Conservation (phyloP, 2,888 invertebrate species). For the Lissonota sp. region DNA sequence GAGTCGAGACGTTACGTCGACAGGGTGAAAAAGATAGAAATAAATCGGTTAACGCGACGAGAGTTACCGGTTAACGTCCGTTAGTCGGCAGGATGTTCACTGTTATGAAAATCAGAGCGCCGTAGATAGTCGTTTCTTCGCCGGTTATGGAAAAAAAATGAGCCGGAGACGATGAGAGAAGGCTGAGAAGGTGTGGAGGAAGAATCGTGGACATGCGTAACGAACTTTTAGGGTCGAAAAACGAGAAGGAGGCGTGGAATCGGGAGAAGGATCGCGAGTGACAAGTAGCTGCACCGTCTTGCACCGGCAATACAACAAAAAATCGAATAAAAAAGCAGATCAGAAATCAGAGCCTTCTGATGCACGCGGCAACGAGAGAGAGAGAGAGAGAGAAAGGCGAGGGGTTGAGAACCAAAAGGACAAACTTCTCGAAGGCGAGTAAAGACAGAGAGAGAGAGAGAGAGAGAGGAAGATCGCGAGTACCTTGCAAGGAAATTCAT, state of each 20-base stretch:
- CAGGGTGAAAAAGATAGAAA: conserved; percentile 18
- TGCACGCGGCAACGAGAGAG: conserved; percentile 22
- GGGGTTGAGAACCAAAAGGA: conserved; percentile 29
- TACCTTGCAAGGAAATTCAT: conserved; percentile 75
- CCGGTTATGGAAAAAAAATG: conserved; percentile 30
- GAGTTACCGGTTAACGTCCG: conserved; percentile 76
- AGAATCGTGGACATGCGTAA: conserved; percentile 68
- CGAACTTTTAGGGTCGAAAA: conserved; percentile 72
- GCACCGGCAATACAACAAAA: conserved; percentile 30
- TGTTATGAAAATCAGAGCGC: conserved; percentile 81
- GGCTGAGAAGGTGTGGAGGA: conserved; percentile 40
- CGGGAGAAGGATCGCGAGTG: conserved; percentile 68
- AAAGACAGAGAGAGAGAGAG: conserved; percentile 34
- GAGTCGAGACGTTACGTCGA: conserved; percentile 60
- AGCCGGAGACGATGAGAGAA: conserved; percentile 10
- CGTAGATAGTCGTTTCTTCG: conserved; percentile 54
- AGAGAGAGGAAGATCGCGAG: conserved; percentile 29
- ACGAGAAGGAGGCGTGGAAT: conserved; percentile 70
- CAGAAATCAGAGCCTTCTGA: conserved; percentile 82
- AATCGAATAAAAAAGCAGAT: conserved; percentile 69
- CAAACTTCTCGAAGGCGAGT: conserved; percentile 49
- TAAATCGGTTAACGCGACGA: conserved; percentile 59
- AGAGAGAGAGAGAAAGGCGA: conserved; percentile 5
- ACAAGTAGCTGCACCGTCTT: conserved; percentile 82
- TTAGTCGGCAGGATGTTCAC: conserved; percentile 82